Evolutionary conservation across 2,797 vertebrate genomes (phyloP), one percentile per base, ranked within the genome.

Genomic region (Fringilla coelebs): DNA sequence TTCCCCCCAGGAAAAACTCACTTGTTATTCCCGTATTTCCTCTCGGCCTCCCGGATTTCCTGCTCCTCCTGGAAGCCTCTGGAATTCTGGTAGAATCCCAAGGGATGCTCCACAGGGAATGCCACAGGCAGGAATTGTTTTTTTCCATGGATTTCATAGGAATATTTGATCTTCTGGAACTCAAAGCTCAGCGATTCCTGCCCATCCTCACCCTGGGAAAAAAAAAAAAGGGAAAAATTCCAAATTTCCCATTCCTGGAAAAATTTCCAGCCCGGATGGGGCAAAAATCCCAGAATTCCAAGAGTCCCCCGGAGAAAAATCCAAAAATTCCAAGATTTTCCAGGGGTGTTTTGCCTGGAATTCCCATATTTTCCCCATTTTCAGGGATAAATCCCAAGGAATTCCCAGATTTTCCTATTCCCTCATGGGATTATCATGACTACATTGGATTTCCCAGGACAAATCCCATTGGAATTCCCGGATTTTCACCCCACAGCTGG

Each of bases 121-220:
- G 98, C 98, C 26, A 99, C 98, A 0, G 99, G 98, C 34, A 98
- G 96, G 86, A 99, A 99, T 41, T 96, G 89, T 85, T 99, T 99
- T 96, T 98, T 98, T 67, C 99, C 98, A 1, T 97, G 94, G 15
- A 89, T 55, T 74, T 99, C 98, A 5, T 98, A 99, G 7, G 98
- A 97, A 79, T 99, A 99, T 46, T 98, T 97, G 94, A 99, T 99
- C 97, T 99, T 99, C 96, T 99, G 99, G 96, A 99, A 99, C 88
- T 99, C 99, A 34, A 99, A 99, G 84, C 98, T 99, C 38, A 99
- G 97, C 38, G 98, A 98, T 51, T 97, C 97, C 21, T 97, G 97
- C 15, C 98, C 98, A 1, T 98, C 97, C 49, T 99, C 99, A 8
- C 97, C 98, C 99, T 99, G 97, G 6, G 9, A 6, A 40, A 38